Conservation (phyloP, 2,888 invertebrate species). For the Cantharis lateralis region DNA sequence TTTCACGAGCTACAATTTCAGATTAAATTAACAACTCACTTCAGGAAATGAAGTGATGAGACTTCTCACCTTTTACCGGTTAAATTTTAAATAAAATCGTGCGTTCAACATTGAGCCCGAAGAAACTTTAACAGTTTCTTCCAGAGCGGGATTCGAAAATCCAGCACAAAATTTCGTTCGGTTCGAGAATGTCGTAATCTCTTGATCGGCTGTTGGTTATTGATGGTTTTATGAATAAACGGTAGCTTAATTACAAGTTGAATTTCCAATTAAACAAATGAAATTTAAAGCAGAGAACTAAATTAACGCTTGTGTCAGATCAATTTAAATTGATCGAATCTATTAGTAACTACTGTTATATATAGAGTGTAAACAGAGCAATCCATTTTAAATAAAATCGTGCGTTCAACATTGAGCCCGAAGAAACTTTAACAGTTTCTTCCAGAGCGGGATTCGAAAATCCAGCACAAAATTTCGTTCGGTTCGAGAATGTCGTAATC, state of each 20-base stretch:
- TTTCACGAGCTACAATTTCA: background rate
- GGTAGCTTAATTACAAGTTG: background rate
- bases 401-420: too few species aligned
- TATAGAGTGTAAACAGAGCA: constrained; percentile 33
- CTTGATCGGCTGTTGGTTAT: background rate
- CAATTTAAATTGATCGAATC: constrained; percentile 23
- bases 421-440: too few species aligned
- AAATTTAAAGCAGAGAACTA: background rate
- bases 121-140: too few species aligned
- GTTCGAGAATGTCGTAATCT: background rate
- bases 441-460: too few species aligned
- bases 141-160: too few species aligned
- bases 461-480: too few species aligned
- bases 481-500: background rate
- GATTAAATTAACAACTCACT: background rate
- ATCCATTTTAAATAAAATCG: too few species aligned
- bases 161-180: too few species aligned
- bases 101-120: background rate
- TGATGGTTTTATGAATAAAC: background rate
- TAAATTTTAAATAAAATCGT: background rate
- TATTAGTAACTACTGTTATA: constrained; percentile 29
- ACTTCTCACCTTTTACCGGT: background rate
- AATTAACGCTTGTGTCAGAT: constrained; percentile 8
- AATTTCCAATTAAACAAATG: background rate
- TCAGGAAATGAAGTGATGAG: background rate